These are phyloP conservation scores for Clytia hemisphaerica DNA, from an alignment of 30 jellyfish, hydroid and myxozoan species.

Conservation along the genomic window DNA sequence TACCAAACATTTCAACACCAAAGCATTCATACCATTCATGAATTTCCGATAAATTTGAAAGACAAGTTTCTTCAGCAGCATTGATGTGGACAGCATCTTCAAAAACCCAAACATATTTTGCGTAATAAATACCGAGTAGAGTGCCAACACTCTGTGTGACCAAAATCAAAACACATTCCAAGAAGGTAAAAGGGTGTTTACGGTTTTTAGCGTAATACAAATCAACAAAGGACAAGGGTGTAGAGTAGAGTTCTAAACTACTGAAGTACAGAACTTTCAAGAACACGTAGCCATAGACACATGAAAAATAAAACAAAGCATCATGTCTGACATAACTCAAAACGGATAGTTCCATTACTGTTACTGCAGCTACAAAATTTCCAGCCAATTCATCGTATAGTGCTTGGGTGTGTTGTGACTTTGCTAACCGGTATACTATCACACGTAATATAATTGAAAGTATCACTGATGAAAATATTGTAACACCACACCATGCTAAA, in stretches of 20 bases:
- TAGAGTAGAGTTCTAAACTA: not conserved
- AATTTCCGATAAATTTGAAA: constrained; percentile 42
- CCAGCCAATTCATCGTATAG: constrained; percentile 33
- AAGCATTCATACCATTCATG: constrained; percentile 41
- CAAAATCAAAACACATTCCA: not conserved
- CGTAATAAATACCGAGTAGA: constrained; percentile 3
- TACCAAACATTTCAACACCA: constrained; percentile 48
- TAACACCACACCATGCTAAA: too few relatives aligned
- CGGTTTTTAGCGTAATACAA: constrained; percentile 8
- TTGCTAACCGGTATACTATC: too few relatives aligned
- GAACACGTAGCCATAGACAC: constrained; percentile 14
- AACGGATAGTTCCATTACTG: constrained; percentile 5
- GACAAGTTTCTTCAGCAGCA: constrained; percentile 39
- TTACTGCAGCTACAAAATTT: constrained; percentile 23
- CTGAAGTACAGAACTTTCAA: constrained; percentile 7
- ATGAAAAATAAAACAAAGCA: not conserved
- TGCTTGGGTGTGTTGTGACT: too few relatives aligned
- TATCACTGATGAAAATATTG: too few relatives aligned
- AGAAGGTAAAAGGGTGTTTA: not conserved
- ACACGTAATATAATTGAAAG: too few relatives aligned
- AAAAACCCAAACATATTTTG: constrained; percentile 16
- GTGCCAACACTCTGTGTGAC: constrained; percentile 12
- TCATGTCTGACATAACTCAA: not conserved
- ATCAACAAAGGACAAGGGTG: constrained; percentile 21
- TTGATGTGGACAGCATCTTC: constrained; percentile 10